phyloP scores from a whole-genome alignment of 2,888 invertebrate species.

The Aphidoletes aphidimyza region DNA sequence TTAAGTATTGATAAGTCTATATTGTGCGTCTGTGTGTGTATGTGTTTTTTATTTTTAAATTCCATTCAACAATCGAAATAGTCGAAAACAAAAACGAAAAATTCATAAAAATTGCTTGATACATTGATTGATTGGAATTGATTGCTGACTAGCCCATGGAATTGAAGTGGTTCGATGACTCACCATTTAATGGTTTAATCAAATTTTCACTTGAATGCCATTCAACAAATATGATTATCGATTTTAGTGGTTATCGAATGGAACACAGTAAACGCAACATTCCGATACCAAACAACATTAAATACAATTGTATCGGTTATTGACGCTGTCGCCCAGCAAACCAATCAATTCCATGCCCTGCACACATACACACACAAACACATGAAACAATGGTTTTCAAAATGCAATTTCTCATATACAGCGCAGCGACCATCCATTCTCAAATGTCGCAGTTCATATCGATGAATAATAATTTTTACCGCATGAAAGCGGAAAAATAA shows the following conservation, averaged over 20 bases:
- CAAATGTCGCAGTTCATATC: not conserved
- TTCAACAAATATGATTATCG: not conserved
- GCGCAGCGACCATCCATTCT: not conserved
- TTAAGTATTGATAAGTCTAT: too few species aligned
- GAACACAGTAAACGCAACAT: not conserved
- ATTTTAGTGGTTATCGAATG: constrained; percentile 3
- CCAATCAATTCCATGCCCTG: too few species aligned
- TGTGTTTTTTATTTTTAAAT: too few species aligned
- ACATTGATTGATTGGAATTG: not conserved
- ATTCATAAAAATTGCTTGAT: too few species aligned
- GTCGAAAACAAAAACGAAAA: too few species aligned
- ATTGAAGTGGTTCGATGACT: not conserved
- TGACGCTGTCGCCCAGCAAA: too few species aligned
- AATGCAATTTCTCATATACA: not conserved
- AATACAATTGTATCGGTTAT: too few species aligned
- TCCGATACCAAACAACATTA: not conserved
- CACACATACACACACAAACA: not conserved
- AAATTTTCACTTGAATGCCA: not conserved
- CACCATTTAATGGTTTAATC: not conserved
- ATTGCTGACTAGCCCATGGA: not conserved
- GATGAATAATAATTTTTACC: constrained; percentile 28
- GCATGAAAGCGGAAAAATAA: not conserved
- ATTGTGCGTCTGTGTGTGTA: too few species aligned
- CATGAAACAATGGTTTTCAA: not conserved
- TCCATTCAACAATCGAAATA: too few species aligned